phyloP scores from a whole-genome alignment of 1,140 invertebrate species.

The Eulimnadia texana region DNA sequence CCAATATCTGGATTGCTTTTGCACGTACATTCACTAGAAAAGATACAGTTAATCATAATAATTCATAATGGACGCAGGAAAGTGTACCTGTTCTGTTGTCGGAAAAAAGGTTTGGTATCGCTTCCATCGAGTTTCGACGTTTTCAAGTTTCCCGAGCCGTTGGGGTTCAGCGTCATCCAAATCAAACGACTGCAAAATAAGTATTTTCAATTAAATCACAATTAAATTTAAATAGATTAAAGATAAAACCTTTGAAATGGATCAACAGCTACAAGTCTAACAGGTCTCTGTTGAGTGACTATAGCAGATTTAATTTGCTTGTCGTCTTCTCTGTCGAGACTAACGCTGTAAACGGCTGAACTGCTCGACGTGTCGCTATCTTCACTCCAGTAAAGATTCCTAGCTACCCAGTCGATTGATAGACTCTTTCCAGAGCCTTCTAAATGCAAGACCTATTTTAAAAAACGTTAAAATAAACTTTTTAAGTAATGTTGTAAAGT shows the following conservation, averaged over 20 bases:
- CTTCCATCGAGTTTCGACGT: neutral
- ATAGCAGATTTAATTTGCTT: slow-evolving; percentile 30
- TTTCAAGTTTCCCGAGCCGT: neutral
- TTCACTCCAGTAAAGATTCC: slow-evolving; percentile 66
- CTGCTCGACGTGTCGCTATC: slow-evolving; percentile 28
- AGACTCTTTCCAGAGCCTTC: slow-evolving; percentile 49
- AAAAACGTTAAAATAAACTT: slow-evolving; percentile 4
- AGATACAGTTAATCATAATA: too few relatives aligned
- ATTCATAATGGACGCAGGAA: too few relatives aligned
- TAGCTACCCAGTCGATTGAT: slow-evolving; percentile 69
- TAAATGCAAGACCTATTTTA: slow-evolving; percentile 41
- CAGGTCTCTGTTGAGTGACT: slow-evolving; percentile 38
- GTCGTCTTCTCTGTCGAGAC: slow-evolving; percentile 36
- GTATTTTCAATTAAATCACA: too few relatives aligned
- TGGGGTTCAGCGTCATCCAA: neutral
- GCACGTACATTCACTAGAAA: neutral
- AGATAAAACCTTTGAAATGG: slow-evolving; percentile 42
- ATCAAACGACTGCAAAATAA: neutral
- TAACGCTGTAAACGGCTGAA: slow-evolving; percentile 37
- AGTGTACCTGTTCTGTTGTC: too few relatives aligned
- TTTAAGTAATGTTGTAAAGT: neutral
- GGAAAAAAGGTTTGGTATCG: neutral
- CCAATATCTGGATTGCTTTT: neutral
- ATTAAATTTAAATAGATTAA: too few relatives aligned
- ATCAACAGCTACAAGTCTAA: slow-evolving; percentile 41